A percentile compares a stretch with the other conserved stretches of the same genome.
Evolutionary conservation across 2,797 vertebrate species (phyloP).

Genomic region (Argya squamiceps): DNA sequence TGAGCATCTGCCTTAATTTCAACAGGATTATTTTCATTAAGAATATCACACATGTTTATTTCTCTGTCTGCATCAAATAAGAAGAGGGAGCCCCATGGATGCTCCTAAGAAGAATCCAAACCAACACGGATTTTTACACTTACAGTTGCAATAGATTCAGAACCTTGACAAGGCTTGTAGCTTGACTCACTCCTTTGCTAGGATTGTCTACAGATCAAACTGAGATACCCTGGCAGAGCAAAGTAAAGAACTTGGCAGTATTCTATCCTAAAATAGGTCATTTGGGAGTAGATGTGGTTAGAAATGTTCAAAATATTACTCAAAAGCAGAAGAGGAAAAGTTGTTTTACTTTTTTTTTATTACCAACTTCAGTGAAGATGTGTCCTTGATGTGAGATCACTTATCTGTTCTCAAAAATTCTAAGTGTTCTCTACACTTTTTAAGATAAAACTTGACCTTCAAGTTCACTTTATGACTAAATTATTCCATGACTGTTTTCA

Average conservation of each 20-base stretch:
- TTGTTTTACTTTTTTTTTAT: not conserved
- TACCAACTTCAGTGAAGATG: not conserved
- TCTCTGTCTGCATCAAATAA: not conserved
- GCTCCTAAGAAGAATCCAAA: not conserved
- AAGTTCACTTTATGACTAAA: conserved; percentile 32
- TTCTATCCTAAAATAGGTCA: not conserved
- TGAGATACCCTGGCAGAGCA: not conserved
- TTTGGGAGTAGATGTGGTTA: not conserved
- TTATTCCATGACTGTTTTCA: conserved; percentile 13
- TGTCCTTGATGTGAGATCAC: not conserved
- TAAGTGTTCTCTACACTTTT: not conserved
- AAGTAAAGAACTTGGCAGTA: not conserved
- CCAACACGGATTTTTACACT: not conserved
- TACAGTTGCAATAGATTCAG: not conserved
- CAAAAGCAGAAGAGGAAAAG: conserved; percentile 39
- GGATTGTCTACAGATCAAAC: not conserved
- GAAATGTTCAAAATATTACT: conserved; percentile 23
- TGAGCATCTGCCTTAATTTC: not conserved
- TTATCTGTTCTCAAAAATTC: conserved; percentile 17
- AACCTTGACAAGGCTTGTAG: not conserved
- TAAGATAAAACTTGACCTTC: conserved; percentile 50
- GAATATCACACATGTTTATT: not conserved
- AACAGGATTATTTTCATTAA: not conserved
- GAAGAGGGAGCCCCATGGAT: not conserved
- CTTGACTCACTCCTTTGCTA: not conserved